phyloP scores from a whole-genome alignment of 2,113 vertebrate genomes.

The Sphyrna mokarran region DNA sequence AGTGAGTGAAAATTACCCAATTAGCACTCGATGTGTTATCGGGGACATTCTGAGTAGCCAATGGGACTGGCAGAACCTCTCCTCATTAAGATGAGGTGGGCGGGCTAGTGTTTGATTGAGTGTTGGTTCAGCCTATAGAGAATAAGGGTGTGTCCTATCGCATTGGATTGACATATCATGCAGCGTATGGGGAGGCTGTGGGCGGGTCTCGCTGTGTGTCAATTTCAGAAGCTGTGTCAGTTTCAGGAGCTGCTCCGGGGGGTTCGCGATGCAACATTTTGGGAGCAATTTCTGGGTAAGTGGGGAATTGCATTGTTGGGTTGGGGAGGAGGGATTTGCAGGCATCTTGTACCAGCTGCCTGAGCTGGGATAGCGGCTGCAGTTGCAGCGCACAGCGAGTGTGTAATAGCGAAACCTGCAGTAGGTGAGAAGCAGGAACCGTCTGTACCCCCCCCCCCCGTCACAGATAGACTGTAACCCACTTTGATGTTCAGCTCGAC shows the following conservation, averaged over 20 bases:
- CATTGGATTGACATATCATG: not conserved
- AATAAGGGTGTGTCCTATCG: not conserved
- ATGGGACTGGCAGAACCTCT: not conserved
- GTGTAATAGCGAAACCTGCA: not conserved
- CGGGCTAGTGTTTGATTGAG: not conserved
- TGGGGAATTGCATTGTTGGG: not conserved
- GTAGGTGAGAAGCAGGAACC: not conserved
- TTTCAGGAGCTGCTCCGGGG: not conserved
- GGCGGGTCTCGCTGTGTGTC: not conserved
- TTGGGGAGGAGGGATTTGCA: not conserved
- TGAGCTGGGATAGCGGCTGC: not conserved
- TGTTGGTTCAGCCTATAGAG: not conserved
- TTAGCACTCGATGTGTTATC: not conserved
- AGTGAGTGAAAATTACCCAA: not conserved
- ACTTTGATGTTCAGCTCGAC: not conserved
- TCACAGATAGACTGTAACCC: not conserved
- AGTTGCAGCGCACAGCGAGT: not conserved
- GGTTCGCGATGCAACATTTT: conserved; percentile 28
- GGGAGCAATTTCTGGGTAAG: conserved; percentile 24
- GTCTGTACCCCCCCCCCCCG: not conserved
- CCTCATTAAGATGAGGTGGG: not conserved
- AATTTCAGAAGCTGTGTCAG: not conserved
- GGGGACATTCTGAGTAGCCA: not conserved
- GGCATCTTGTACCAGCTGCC: not conserved
- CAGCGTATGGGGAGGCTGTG: not conserved